A percentile compares a stretch with the other conserved stretches of the same genome.
These are phyloP conservation scores for Oenanthe melanoleuca DNA, from an alignment of 2,113 vertebrate species.

Conservation along the genomic window DNA sequence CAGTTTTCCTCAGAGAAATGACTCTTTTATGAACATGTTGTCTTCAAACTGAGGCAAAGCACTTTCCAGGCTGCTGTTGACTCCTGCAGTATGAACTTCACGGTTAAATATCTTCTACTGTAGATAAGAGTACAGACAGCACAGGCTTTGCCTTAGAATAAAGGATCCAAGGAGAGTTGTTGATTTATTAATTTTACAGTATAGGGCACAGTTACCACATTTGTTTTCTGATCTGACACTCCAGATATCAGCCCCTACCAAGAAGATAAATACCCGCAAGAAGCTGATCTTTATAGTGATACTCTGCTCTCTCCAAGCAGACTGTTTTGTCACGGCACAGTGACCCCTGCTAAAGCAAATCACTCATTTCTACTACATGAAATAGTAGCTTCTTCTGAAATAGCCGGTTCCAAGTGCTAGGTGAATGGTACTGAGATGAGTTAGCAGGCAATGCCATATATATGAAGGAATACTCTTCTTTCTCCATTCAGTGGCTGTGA, in stretches of 20 bases:
- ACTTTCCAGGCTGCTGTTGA: not conserved
- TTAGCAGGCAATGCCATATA: not conserved
- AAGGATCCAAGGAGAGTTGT: not conserved
- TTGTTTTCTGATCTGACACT: not conserved
- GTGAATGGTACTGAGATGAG: not conserved
- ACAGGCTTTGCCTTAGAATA: not conserved
- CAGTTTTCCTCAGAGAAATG: not conserved
- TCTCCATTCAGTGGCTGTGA: not conserved
- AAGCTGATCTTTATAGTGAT: not conserved
- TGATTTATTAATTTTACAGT: not conserved
- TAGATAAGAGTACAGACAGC: not conserved
- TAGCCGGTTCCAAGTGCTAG: not conserved
- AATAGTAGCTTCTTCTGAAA: not conserved
- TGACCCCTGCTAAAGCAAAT: not conserved
- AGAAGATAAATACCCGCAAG: not conserved
- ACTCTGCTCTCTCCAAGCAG: not conserved
- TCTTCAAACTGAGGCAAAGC: not conserved
- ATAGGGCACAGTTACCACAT: not conserved
- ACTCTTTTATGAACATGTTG: not conserved
- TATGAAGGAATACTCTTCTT: not conserved
- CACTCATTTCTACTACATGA: not conserved
- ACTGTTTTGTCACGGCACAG: not conserved
- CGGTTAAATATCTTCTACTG: not conserved
- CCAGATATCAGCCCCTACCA: not conserved
- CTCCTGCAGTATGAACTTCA: not conserved